These are phyloP conservation scores for Ophion costatus DNA, from an alignment of 2,888 invertebrate genomes.

Conservation along the genomic window DNA sequence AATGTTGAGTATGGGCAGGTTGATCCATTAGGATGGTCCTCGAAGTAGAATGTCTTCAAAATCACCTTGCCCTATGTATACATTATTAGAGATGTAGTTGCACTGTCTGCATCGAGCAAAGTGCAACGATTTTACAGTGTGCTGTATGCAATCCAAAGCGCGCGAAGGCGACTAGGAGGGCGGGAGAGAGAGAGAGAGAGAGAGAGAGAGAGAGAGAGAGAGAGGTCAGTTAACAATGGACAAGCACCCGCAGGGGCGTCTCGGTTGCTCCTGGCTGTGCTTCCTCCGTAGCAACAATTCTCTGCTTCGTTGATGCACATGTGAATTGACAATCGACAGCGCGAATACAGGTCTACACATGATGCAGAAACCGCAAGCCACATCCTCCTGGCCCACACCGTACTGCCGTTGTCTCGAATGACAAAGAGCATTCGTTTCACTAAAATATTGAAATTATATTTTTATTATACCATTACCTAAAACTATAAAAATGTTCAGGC, in stretches of 20 bases:
- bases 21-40: background rate
- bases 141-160: constrained; percentile 45
- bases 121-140: constrained; percentile 51
- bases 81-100: constrained; percentile 42
- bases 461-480: background rate
- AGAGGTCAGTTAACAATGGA: constrained; percentile 62
- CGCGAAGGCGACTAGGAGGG: background rate
- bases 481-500: background rate
- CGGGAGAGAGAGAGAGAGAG: constrained; percentile 14
- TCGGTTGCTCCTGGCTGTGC: constrained; percentile 62
- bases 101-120: constrained; percentile 55
- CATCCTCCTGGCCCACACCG: constrained; percentile 16
- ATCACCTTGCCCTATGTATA: background rate
- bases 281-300: constrained; percentile 53
- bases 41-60: background rate
- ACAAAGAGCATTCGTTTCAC: background rate
- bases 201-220: constrained; percentile 8
- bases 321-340: constrained; percentile 57
- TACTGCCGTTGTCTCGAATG: background rate
- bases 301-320: constrained; percentile 37
- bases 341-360: constrained; percentile 23
- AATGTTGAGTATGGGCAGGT: background rate
- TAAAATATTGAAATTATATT: too few species aligned
- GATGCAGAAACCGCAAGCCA: constrained; percentile 30
- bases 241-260: constrained; percentile 69